Conservation (phyloP, 1,140 invertebrate genomes). For the Anagrus nilaparvatae region DNA sequence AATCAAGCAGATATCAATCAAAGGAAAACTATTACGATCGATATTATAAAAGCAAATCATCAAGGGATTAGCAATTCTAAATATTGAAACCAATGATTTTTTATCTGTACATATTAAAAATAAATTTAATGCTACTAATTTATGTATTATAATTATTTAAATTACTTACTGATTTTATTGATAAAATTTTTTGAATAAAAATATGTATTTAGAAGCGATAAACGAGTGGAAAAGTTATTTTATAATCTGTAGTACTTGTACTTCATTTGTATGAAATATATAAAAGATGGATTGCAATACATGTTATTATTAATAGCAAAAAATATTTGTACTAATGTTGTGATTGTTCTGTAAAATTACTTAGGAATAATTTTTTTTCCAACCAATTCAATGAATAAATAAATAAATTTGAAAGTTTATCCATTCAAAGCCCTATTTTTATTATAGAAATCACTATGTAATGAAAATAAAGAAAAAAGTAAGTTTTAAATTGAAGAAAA, state of each 20-base stretch:
- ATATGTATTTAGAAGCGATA: conserved; percentile 6
- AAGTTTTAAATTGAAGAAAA: no score
- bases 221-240: not conserved
- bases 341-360: conserved; percentile 8
- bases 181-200: no score
- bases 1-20: conserved; percentile 29
- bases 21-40: conserved; percentile 41
- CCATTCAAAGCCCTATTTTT: no score
- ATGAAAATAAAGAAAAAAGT: no score
- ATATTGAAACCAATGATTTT: conserved; percentile 30
- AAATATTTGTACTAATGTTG: conserved; percentile 2
- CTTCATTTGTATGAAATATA: conserved; percentile 11
- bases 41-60: conserved; percentile 38
- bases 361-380: no score
- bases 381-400: no score
- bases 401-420: no score
- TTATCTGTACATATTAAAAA: conserved; percentile 2
- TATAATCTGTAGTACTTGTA: not conserved
- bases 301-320: conserved; percentile 1
- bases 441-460: no score
- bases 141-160: not conserved
- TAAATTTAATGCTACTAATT: not conserved
- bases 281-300: conserved; percentile 6
- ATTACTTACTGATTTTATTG: not conserved
- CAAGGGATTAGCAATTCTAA: conserved; percentile 39